Evolutionary conservation across 2,113 vertebrate species (phyloP).

Genomic region (Phoxinus phoxinus): DNA sequence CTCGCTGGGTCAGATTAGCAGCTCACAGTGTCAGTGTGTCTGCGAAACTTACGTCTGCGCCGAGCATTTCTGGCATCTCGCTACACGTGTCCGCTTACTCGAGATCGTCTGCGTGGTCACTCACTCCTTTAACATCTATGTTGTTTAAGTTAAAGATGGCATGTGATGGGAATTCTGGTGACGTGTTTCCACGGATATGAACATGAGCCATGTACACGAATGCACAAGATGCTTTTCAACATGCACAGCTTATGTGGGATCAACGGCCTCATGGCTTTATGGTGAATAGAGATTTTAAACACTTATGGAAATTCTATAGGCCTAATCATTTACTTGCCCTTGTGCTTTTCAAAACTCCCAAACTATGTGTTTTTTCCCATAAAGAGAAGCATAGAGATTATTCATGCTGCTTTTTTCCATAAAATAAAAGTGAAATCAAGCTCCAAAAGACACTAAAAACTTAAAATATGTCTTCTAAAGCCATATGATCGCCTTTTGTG

Average conservation of each 20-base stretch:
- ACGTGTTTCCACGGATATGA: neutral
- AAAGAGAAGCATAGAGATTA: neutral
- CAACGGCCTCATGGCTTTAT: neutral
- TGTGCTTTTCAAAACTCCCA: neutral
- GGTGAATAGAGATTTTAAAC: neutral
- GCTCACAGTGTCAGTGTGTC: constrained; percentile 13
- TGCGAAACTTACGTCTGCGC: neutral
- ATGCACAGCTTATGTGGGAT: neutral
- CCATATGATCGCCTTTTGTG: neutral
- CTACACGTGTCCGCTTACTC: neutral
- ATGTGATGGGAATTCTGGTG: constrained; percentile 31
- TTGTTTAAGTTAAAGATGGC: constrained; percentile 24
- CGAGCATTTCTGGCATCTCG: neutral
- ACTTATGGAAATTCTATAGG: neutral
- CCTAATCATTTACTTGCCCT: neutral
- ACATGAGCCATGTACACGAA: constrained; percentile 7
- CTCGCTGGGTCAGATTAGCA: constrained; percentile 32
- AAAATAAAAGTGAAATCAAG: neutral
- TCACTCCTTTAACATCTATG: constrained; percentile 7
- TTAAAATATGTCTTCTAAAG: too few species aligned
- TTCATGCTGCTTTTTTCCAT: neutral
- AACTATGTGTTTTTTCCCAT: neutral
- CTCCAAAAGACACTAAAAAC: neutral
- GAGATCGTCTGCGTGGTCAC: neutral
- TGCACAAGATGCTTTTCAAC: neutral